Evolutionary conservation across 2,888 invertebrate species (phyloP).

Genomic region (Himalopsyche japonica): DNA sequence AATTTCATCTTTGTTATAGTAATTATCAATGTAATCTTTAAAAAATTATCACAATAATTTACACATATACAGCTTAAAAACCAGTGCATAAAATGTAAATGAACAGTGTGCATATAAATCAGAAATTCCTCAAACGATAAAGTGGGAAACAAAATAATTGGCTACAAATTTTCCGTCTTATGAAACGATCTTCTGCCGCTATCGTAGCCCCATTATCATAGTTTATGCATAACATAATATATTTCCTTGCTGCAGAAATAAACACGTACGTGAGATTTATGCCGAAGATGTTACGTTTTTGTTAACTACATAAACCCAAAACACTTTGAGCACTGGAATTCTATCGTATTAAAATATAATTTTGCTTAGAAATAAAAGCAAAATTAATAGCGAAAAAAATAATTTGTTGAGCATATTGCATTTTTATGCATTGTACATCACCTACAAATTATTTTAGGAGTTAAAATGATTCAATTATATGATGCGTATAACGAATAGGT

Average conservation of each 20-base stretch:
- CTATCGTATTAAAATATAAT: neutral
- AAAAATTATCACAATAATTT: too few relatives aligned
- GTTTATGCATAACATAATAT: neutral
- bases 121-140: neutral
- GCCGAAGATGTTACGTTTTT: neutral
- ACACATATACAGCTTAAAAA: too few relatives aligned
- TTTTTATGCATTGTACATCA: too few relatives aligned
- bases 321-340: neutral
- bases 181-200: neutral
- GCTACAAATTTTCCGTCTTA: too few relatives aligned
- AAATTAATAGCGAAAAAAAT: neutral
- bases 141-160: too few relatives aligned
- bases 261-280: neutral
- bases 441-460: too few relatives aligned
- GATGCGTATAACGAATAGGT: too few relatives aligned
- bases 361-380: neutral
- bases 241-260: neutral
- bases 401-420: too few relatives aligned
- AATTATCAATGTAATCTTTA: too few relatives aligned
- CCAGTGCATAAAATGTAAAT: neutral
- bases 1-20: too few relatives aligned
- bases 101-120: neutral
- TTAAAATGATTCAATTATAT: too few relatives aligned
- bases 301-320: neutral
- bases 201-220: neutral